These are phyloP conservation scores for Istiophorus platypterus DNA, from an alignment of 2,113 vertebrate species.

Conservation along the genomic window DNA sequence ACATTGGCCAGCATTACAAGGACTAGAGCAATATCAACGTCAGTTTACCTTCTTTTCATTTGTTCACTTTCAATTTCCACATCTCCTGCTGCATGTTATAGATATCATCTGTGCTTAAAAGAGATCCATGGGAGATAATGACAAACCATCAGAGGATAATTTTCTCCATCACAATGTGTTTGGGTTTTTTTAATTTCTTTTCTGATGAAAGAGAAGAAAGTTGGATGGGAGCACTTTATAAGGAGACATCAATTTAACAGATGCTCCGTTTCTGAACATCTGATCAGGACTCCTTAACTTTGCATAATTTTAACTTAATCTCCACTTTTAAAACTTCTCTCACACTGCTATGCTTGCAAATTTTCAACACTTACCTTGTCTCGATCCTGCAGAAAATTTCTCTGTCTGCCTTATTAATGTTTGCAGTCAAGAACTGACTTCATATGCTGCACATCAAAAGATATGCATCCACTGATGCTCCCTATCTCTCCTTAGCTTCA, in stretches of 20 bases:
- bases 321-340: conserved; percentile 37
- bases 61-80: conserved; percentile 23
- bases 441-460: conserved; percentile 46
- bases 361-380: conserved; percentile 27
- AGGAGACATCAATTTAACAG: conserved; percentile 36
- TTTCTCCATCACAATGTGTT: neutral
- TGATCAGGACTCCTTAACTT: conserved; percentile 38
- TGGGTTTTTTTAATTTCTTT: neutral
- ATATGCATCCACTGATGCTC: neutral
- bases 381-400: conserved; percentile 30
- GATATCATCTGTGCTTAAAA: conserved; percentile 22
- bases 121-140: conserved; percentile 25
- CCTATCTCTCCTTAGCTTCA: conserved; percentile 26
- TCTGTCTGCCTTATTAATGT: conserved; percentile 38
- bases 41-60: neutral
- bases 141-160: conserved; percentile 19
- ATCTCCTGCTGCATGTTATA: conserved; percentile 15
- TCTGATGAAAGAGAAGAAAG: conserved; percentile 24
- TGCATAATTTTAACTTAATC: conserved; percentile 35
- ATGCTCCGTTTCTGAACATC: conserved; percentile 32
- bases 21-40: neutral
- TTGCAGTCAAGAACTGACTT: conserved; percentile 17
- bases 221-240: conserved; percentile 10
- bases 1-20: neutral
- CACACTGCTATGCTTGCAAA: conserved; percentile 26